Evolutionary conservation across 23 tunicate genomes (phyloP), one percentile per base, ranked within the genome.

Genomic region (Trididemnum miniatum): DNA sequence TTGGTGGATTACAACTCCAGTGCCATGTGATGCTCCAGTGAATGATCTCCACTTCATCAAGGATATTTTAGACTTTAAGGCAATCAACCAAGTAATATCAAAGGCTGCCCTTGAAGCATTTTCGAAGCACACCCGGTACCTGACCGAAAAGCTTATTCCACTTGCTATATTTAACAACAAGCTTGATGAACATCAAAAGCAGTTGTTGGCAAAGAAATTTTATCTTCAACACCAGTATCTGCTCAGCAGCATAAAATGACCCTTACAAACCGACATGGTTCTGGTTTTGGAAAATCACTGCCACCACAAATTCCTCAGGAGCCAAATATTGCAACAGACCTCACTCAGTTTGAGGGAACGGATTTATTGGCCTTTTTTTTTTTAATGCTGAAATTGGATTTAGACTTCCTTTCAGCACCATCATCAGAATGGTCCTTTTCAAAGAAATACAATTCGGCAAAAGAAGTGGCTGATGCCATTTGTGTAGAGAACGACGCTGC

Each of bases 91-190:
- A 44, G 15, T 7, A 44, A 44, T 15, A 44, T 44, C 71, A 64
- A 64, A 20, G 9, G 31, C 71, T 9, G 71, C 71, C 9, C 71
- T 64, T 64, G 20, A 64, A 28, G 71, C 71, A 64, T 28, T 64
- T 64, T 64, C 71, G 12, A 9, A 28, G 30, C 71, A 64, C 31
- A 25, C 31, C 9, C 20, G 71, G 71, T 64, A 9, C 20, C 71
- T 64, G 30, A 64, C 71, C 22, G 71, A 64, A 64, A 22, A 25
- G 31, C 12, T 64, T 7, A 20, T 64, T 64, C 71, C 71, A 25
- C 31, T 64, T 5, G 30, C 31, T 20, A 9, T 28, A 28, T 64
- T 64, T 20, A 64, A 22, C 20, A 20, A 64, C 20, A 64, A 64
- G 20, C 20, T 64, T 5, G 31, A 25, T 5, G 31, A 26, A 5